Conservation (phyloP, 2,888 invertebrate genomes). For the Lepidonotus clava region DNA sequence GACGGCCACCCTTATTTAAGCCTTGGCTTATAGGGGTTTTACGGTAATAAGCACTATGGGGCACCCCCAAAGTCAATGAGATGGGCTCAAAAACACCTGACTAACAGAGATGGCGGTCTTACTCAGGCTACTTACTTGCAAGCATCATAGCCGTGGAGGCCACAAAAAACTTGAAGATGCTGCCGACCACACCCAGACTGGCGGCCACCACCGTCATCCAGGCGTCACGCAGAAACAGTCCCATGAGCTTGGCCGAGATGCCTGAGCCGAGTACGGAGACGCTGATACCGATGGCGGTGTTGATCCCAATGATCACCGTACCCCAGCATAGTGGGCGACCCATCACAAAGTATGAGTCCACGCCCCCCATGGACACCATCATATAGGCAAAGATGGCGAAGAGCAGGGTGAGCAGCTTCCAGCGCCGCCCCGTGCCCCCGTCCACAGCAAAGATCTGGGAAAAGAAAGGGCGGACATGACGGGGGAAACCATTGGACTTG, state of each 20-base stretch:
- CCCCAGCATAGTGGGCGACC: slow-evolving; percentile 34
- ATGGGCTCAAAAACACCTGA: no score
- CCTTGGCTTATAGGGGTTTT: no score
- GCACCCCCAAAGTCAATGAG: no score
- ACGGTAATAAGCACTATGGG: no score
- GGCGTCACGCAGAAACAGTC: background rate
- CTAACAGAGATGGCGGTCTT: no score
- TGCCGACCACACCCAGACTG: background rate
- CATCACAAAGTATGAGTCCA: slow-evolving; percentile 1
- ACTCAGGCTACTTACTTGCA: background rate
- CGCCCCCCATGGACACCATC: background rate
- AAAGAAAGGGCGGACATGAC: no score
- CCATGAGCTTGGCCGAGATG: background rate
- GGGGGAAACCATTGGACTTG: no score
- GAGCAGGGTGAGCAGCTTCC: slow-evolving; percentile 11
- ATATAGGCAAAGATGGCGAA: background rate
- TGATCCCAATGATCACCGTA: slow-evolving; percentile 10
- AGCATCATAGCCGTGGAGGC: slow-evolving; percentile 22
- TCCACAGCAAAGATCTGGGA: slow-evolving; percentile 41
- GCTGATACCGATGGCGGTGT: background rate
- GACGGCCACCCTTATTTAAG: no score
- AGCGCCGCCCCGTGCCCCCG: background rate
- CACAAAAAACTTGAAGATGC: slow-evolving; percentile 22
- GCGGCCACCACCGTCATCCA: background rate
- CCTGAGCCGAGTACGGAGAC: background rate